Evolutionary conservation across 1,140 invertebrate species (phyloP).

Genomic region (Ceratosolen solmsi): DNA sequence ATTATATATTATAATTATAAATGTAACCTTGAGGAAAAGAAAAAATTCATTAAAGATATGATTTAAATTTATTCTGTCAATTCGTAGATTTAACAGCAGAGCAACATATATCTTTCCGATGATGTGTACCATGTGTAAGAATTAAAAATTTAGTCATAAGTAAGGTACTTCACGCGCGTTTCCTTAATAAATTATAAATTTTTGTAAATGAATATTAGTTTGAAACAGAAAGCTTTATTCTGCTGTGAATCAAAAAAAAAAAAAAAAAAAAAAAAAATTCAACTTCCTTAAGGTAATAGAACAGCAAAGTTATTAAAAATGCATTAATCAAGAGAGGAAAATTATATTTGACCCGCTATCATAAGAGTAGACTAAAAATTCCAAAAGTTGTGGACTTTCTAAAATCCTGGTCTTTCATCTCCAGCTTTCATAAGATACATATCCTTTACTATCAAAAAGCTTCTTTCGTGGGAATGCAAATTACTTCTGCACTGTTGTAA

Average conservation of each 20-base stretch:
- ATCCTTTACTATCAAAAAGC: not conserved
- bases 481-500: not conserved
- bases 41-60: too few species aligned
- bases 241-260: too few species aligned
- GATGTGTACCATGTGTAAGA: not conserved
- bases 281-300: not conserved
- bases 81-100: not conserved
- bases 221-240: not conserved
- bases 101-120: not conserved
- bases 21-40: too few species aligned
- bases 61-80: not conserved
- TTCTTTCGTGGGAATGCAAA: not conserved
- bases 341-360: not conserved
- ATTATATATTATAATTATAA: too few species aligned
- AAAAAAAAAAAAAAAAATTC: too few species aligned
- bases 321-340: not conserved
- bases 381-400: too few species aligned
- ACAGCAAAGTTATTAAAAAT: not conserved
- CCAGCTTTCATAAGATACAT: too few species aligned
- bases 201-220: not conserved
- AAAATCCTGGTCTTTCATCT: too few species aligned
- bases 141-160: not conserved
- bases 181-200: constrained; percentile 11
- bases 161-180: not conserved
- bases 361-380: not conserved